phyloP scores from a whole-genome alignment of 1,140 invertebrate species.

The Batillaria attramentaria region DNA sequence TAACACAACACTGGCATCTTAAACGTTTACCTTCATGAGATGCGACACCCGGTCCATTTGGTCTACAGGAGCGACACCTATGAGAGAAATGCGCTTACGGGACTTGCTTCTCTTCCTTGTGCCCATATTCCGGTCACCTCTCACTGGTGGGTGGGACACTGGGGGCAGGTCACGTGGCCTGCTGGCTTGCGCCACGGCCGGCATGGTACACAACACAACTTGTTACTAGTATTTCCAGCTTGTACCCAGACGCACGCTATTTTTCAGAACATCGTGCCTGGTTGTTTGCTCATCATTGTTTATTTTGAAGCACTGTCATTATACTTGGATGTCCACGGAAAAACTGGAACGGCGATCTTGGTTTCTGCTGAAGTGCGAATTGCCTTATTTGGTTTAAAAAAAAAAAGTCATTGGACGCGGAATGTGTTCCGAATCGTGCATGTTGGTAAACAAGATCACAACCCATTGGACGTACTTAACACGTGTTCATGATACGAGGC shows the following conservation, averaged over 20 bases:
- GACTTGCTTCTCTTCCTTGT: not conserved
- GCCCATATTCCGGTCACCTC: not conserved
- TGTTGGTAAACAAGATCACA: no score
- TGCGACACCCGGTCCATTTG: not conserved
- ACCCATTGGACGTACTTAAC: no score
- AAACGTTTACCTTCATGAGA: constrained; percentile 21
- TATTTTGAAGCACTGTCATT: no score
- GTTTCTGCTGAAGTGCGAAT: no score
- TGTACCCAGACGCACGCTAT: not conserved
- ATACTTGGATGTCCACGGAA: no score
- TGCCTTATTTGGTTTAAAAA: no score
- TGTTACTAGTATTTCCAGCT: not conserved
- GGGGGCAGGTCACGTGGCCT: constrained; percentile 18
- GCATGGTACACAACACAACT: not conserved
- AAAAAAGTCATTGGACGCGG: no score
- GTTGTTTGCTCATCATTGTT: not conserved
- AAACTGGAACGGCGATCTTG: no score
- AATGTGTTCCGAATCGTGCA: no score
- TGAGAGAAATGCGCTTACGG: not conserved
- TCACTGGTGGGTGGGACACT: not conserved
- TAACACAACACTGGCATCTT: not conserved
- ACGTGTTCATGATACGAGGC: no score
- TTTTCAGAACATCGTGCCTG: not conserved
- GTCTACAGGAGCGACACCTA: not conserved
- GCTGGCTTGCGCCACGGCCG: not conserved